Evolutionary conservation across 53 echinoderm and acorn worm genomes (phyloP).

Genomic region (Luidia sarsii): DNA sequence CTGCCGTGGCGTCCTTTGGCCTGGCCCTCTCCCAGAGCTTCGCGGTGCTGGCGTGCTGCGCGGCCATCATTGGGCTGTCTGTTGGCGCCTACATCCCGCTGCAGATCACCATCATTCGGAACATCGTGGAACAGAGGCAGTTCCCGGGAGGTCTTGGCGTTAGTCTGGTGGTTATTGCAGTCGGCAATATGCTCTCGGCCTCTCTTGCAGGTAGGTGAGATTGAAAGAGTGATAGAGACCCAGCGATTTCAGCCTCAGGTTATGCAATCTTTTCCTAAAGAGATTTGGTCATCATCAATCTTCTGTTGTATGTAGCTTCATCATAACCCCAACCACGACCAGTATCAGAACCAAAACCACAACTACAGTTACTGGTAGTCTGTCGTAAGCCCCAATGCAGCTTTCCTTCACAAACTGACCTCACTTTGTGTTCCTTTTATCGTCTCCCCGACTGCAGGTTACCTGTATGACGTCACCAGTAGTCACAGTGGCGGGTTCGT

Average conservation of each 20-base stretch:
- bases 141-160: constrained; percentile 76
- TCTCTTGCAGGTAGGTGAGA: constrained; percentile 55
- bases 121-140: constrained; percentile 54
- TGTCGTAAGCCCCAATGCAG: too few relatives aligned
- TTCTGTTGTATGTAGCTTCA: too few relatives aligned
- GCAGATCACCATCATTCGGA: constrained; percentile 50
- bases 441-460: constrained; percentile 1
- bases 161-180: constrained; percentile 55
- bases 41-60: constrained; percentile 46
- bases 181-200: constrained; percentile 59
- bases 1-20: constrained; percentile 7
- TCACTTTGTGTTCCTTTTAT: too few relatives aligned
- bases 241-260: too few relatives aligned
- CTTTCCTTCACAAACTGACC: too few relatives aligned
- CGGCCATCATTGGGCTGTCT: constrained; percentile 60
- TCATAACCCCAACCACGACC: too few relatives aligned
- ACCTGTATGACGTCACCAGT: constrained; percentile 1
- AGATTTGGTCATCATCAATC: too few relatives aligned
- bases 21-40: constrained; percentile 13
- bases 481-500: constrained; percentile 26
- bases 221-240: too few relatives aligned
- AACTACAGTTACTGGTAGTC: too few relatives aligned
- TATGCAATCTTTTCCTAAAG: too few relatives aligned
- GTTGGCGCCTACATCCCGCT: constrained; percentile 78
- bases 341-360: too few relatives aligned